Evolutionary conservation across 2,888 invertebrate species (phyloP), one percentile per base, ranked within the genome.

Genomic region (Acholoe squamosa): DNA sequence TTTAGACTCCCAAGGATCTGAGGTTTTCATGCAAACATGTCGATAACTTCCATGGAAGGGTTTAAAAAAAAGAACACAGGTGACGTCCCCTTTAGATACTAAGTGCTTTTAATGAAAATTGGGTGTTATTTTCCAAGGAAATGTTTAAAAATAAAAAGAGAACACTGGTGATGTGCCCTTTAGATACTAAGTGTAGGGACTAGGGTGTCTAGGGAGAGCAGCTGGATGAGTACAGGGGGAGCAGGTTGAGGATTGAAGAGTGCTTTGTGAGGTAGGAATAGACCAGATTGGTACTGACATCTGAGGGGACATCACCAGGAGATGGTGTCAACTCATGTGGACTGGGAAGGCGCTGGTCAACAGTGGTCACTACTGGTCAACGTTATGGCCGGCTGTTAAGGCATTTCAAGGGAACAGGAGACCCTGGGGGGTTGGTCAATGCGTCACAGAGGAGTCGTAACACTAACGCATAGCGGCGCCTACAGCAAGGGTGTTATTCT

Each of bases 321-420:
- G 33, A 80, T 34, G 43, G 34, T 80, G 80, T 80, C 80, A 80
- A 80, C 34, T 80, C 34, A 43, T 80, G 80, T 43, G 43, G 80
- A 80, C 80, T 33, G 80, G 34, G 34, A 19, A 80, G 34, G 25
- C 80, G 80, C 43, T 22, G 80, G 80, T 33, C 80, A 80, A 80
- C 80, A 80, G 33, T 80, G 80, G 80, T 80, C 80, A 80, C 80
- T 80, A 43, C n/a, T 80, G 80, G 80, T 80, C 34, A 80, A 34
- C 43, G 43, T 80, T 80, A 80, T 19, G 34, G 80, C 16, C 31
- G 71, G 71, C 71, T 28, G 71, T 71, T 71, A 71, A 28, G 28
- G 71, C 71, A 28, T 71, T 71, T 25, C 28, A 14, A 5, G 71
- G 28, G 71, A 28, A 71, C 71, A 71, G 7, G 28, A 7, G 22